phyloP scores from a whole-genome alignment of 2,797 vertebrate genomes.

The Huso huso region DNA sequence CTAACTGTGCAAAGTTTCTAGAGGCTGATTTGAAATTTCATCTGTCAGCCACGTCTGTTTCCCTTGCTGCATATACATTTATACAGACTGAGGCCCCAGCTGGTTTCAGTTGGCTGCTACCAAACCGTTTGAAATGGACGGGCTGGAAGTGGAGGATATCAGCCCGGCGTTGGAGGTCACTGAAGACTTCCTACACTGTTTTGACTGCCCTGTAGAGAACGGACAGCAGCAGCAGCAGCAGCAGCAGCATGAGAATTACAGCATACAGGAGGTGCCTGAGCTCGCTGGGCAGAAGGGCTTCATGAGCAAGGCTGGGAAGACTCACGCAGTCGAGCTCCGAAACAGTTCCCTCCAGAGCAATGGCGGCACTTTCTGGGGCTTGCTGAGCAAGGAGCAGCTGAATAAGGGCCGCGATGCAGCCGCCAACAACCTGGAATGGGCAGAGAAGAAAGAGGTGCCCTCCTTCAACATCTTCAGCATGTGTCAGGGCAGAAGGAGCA shows the following conservation, averaged over 20 bases:
- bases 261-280: constrained; percentile 61
- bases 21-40: no score
- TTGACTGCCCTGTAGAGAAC: constrained; percentile 68
- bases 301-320: constrained; percentile 47
- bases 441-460: constrained; percentile 53
- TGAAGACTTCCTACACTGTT: constrained; percentile 85
- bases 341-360: background rate
- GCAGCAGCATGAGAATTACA: constrained; percentile 57
- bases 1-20: no score
- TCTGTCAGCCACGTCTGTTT: no score
- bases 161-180: constrained; percentile 94
- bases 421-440: constrained; percentile 57
- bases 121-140: constrained; percentile 64
- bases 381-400: constrained; percentile 48
- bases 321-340: background rate
- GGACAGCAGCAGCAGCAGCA: constrained; percentile 58
- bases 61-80: no score
- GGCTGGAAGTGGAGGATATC: constrained; percentile 80
- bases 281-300: constrained; percentile 52
- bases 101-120: no score
- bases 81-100: no score
- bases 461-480: constrained; percentile 71
- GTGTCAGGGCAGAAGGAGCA: constrained; percentile 72
- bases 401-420: constrained; percentile 36
- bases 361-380: constrained; percentile 29